These are phyloP conservation scores for Zoanthus solanderi DNA, from an alignment of 92 coral and sea anemone species.

Conservation along the genomic window DNA sequence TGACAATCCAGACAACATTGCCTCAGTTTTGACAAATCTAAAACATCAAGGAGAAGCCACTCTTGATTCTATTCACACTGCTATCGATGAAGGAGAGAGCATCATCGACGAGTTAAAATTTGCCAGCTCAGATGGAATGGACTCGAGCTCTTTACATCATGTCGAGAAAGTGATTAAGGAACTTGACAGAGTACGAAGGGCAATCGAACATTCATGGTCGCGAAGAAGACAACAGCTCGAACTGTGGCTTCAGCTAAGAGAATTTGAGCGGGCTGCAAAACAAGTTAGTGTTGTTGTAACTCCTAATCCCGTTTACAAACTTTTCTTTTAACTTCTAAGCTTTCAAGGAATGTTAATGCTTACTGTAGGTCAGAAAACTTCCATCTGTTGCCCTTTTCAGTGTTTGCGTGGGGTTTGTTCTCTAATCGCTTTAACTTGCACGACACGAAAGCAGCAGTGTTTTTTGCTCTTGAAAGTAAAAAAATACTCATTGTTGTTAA, in stretches of 20 bases:
- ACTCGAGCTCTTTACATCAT: constrained; percentile 93
- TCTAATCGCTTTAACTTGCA: constrained; percentile 17
- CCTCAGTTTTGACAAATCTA: constrained; percentile 89
- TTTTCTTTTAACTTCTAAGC: constrained; percentile 43
- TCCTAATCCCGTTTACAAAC: constrained; percentile 18
- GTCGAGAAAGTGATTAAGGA: constrained; percentile 97
- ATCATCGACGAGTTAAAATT: constrained; percentile 92
- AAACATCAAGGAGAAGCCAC: constrained; percentile 98
- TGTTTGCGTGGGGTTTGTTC: constrained; percentile 16
- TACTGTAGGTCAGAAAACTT: constrained; percentile 12
- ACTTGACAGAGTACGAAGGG: constrained; percentile 88
- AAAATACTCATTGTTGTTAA: constrained; percentile 6
- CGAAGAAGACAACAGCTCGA: constrained; percentile 94
- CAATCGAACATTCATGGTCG: constrained; percentile 97
- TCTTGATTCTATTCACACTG: constrained; percentile 90
- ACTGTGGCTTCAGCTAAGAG: constrained; percentile 94
- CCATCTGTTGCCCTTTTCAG: constrained; percentile 5
- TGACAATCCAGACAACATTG: constrained; percentile 98
- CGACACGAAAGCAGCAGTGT: constrained; percentile 32
- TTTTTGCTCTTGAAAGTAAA: neutral
- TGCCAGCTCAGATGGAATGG: constrained; percentile 90
- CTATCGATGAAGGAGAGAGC: constrained; percentile 95
- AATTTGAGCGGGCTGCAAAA: constrained; percentile 97
- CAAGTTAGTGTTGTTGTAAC: constrained; percentile 67
- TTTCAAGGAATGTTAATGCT: constrained; percentile 51